A percentile compares a stretch with the other conserved stretches of the same genome.
These are phyloP conservation scores for Drosophila anomelani DNA, from an alignment of 2,888 invertebrate species.

Conservation along the genomic window DNA sequence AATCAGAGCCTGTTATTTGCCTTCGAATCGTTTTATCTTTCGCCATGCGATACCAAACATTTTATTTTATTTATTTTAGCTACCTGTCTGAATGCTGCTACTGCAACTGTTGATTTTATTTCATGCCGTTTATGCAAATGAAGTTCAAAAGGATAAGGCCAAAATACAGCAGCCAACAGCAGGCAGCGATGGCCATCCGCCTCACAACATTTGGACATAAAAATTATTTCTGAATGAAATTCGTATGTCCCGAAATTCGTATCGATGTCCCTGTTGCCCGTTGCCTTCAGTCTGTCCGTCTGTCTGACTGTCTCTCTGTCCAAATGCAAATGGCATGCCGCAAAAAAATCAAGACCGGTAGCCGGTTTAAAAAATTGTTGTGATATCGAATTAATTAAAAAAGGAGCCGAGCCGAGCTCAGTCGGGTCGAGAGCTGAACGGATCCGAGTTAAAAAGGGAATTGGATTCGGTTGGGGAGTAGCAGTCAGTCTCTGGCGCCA, in stretches of 20 bases:
- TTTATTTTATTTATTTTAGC: slow-evolving; percentile 56
- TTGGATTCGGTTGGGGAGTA: slow-evolving; percentile 16
- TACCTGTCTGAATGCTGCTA: slow-evolving; percentile 67
- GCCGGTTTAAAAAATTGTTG: slow-evolving; percentile 73
- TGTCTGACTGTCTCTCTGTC: slow-evolving; percentile 26
- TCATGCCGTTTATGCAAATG: slow-evolving; percentile 80
- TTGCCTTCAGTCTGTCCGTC: slow-evolving; percentile 27
- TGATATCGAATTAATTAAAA: slow-evolving; percentile 80
- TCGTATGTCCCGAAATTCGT: slow-evolving; percentile 68
- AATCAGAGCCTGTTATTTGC: slow-evolving; percentile 68
- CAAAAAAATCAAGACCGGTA: slow-evolving; percentile 69
- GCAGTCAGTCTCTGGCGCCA: slow-evolving; percentile 62
- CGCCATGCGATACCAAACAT: slow-evolving; percentile 62
- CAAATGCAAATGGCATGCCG: slow-evolving; percentile 73
- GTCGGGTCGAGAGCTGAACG: slow-evolving; percentile 10
- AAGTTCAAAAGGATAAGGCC: slow-evolving; percentile 74
- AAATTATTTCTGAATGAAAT: slow-evolving; percentile 80
- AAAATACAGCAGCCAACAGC: slow-evolving; percentile 54
- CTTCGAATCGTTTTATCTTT: slow-evolving; percentile 60
- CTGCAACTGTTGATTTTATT: slow-evolving; percentile 76
- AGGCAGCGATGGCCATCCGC: slow-evolving; percentile 33
- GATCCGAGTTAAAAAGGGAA: slow-evolving; percentile 29
- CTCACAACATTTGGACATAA: slow-evolving; percentile 75
- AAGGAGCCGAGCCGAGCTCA: slow-evolving; percentile 31
- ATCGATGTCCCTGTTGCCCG: slow-evolving; percentile 56